Evolutionary conservation across 2,113 vertebrate species (phyloP).

Genomic region (Mesoclemmys tuberculata): DNA sequence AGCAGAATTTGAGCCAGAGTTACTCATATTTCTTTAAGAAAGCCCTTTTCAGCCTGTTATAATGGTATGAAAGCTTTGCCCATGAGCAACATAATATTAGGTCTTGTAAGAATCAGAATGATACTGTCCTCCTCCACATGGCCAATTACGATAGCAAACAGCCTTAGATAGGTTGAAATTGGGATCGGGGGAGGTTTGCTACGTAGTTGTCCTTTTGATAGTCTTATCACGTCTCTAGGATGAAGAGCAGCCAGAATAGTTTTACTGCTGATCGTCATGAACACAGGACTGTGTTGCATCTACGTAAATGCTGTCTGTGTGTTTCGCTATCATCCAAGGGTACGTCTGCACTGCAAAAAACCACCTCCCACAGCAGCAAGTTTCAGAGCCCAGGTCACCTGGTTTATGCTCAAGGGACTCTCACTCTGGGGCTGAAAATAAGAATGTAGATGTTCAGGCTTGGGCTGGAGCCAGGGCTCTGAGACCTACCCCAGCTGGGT

Average conservation of each 20-base stretch:
- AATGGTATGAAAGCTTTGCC: background rate
- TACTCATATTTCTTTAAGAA: slow-evolving; percentile 16
- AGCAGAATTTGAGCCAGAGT: background rate
- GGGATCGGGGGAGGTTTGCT: background rate
- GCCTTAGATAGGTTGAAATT: rapidly evolving
- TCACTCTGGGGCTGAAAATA: background rate
- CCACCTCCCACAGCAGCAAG: background rate
- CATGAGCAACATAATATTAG: background rate
- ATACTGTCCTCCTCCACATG: background rate
- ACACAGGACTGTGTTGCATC: background rate
- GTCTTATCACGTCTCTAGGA: background rate
- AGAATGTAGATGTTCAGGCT: background rate
- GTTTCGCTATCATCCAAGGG: background rate
- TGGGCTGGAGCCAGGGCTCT: background rate
- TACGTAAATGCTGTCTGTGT: background rate
- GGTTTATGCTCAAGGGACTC: background rate
- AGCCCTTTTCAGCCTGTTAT: background rate
- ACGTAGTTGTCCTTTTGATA: background rate
- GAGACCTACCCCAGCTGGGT: background rate
- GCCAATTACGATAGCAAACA: background rate
- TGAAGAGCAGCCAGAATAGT: background rate
- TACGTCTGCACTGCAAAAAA: background rate
- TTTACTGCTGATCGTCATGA: rapidly evolving
- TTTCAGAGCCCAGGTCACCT: background rate
- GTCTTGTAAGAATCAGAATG: background rate